Base-by-base conservation (phyloP, 2,888 invertebrate genomes). In the Parapristionchus giblindavisi region DNA sequence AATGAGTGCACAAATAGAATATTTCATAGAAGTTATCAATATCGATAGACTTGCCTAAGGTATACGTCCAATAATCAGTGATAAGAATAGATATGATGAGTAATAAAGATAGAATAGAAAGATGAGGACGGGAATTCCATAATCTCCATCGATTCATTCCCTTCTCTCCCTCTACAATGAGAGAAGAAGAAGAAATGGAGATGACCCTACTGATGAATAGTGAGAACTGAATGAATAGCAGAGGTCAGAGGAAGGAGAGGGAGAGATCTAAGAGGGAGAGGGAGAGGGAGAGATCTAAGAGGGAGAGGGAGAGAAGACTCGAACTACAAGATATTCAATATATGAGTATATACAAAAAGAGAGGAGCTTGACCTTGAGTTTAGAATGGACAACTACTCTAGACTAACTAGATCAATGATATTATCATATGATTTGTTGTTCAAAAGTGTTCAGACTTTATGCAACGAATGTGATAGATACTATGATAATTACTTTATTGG, bases 161-260 rank as follows among this genome's bases (percentile, higher is more conserved):
- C 36, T 58, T 34, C 60, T 60, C 29, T 38, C 24, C 27, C 60
- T 63, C 4, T 65, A 43, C 36, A 65, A 65, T 65, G 63, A 65
- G 63, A 43, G 40, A 40, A 65, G 43, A 43, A 40, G 63, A 29
- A 65, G 63, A 29, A 65, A 40, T 38, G 52, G 52, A 24, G 52
- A n/a, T n/a, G n/a, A n/a, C n/a, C n/a, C n/a, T n/a, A n/a, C n/a
- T n/a, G n/a, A n/a, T n/a, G n/a, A n/a, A n/a, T n/a, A n/a, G n/a
- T n/a, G n/a, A n/a, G n/a, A n/a, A n/a, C n/a, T n/a, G n/a, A 52
- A 43, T 43, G 40, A 65, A 24, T 29, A 40, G 17, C 43, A 14
- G 43, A 17, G 43, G 8, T 17, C 40, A 65, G 43, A 29, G 63
- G 61, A 17, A 14, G 61, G 63, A 36, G 63, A 43, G 63, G 43